Base-by-base conservation (phyloP, 1,140 invertebrate species). In the Pogonognathellus flavescens region DNA sequence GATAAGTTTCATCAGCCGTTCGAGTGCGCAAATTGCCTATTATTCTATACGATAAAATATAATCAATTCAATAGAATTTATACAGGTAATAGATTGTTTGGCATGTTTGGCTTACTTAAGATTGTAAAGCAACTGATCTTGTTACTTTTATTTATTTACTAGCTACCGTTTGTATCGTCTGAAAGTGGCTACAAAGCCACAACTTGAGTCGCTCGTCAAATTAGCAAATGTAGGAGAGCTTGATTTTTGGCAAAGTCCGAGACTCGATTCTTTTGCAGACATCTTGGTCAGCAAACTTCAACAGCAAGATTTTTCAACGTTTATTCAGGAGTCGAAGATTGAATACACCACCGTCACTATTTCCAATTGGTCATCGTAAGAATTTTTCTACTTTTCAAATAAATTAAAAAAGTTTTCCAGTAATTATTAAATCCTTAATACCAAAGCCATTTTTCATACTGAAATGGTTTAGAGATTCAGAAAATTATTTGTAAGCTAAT, bases 231-330 rank as follows among this genome's bases (percentile, higher is more conserved):
- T 13, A 25, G 50, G 62, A 0, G 57, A 60, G 0, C 22, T 84
- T 1, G 83, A 84, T 57, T 84, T 84, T 49, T 84, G 83, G 83
- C 50, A 66, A 50, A 50, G 11, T 7, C 83, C 83, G 7, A 20
- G 31, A 49, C 57, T 82, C 7, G 8, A 60, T 6, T 14, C 16
- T 2, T 72, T 72, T 31, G 52, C 84, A 53, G 84, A 85, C 84
- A 82, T 85, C 14, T 66, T 85, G 84, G 80, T 82, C 0, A 57
- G 20, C 25, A 22, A 57, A 22, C 57, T 55, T 7, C 25, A 82
- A 20, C 16, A 76, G 9, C 25, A 76, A 0, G 14, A 49, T 18
- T 70, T 76, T 16, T 20, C 16, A 72, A 20, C 14, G 18, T 16
- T 49, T 8, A 18, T 76, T 8, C 6, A 76, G 8, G 7, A 41